Base-by-base conservation (phyloP, 2,888 invertebrate species). In the Tetanocera ferruginea region DNA sequence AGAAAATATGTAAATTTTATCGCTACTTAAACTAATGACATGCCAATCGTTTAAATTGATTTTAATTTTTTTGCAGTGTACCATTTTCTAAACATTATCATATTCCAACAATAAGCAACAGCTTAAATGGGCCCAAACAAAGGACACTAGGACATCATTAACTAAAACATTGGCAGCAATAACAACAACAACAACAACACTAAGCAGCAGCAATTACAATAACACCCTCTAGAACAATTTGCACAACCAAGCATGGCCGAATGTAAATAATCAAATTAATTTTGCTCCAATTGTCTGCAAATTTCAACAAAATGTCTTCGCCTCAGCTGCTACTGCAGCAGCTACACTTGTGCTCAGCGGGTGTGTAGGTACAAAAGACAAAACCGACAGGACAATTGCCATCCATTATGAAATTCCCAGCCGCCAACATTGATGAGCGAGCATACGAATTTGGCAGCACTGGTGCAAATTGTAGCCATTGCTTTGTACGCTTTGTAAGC, bases 251-350 rank as follows among this genome's bases (percentile, higher is more conserved):
- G 79, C 81, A 66, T 25, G 25, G 19, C 23, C 75, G 66, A 66
- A 75, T 75, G 66, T 66, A 81, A 83, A 82, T 82, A 82, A 82
- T 81, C 74, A 80, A 83, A 82, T 83, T 82, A 82, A 80, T 83
- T 81, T 81, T 77, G 82, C 82, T 82, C 79, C 80, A 81, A 81
- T 82, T 82, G 79, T 78, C 81, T 81, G 80, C 64, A 79, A 80
- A 80, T 81, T 79, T 80, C 57, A 19, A 5, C 17, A 23, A 51
- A 25, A 28, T 25, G 66, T 66, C 69, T 49, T 25, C 69, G 69
- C 69, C 4, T 17, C 69, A 55, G 55, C 1, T 8, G 1, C 2
- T 19, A 5, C 64, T 64, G n/a, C 31, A 31, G 17, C n/a, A 31
- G 17, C 6, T 25, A 57, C 31, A 3, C 64, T 9, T 43, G 57